Conservation (phyloP, 2,888 invertebrate species). For the Drosophila paucipuncta region DNA sequence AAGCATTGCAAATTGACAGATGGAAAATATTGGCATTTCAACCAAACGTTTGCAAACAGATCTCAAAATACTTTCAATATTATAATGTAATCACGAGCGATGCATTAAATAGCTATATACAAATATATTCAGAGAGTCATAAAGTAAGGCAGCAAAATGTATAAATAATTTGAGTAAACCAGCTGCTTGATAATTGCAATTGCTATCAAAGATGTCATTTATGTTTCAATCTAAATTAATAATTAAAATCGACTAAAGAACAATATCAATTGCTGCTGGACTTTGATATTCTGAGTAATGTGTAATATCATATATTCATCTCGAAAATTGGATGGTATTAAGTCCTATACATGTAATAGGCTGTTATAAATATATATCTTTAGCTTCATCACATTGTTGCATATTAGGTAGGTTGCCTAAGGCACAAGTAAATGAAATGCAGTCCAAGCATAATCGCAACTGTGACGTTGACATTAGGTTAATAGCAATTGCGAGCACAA, state of each 20-base stretch:
- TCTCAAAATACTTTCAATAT: conserved; percentile 27
- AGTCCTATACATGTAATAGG: not conserved
- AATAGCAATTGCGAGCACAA: conserved; percentile 51
- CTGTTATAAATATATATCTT: conserved; percentile 4
- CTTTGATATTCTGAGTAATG: not conserved
- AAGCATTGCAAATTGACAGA: conserved; percentile 49
- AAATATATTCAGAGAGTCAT: not conserved
- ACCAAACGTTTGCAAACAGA: conserved; percentile 8
- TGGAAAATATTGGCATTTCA: conserved; percentile 49
- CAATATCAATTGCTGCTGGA: not conserved
- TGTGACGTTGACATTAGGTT: conserved; percentile 64
- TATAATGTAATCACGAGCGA: conserved; percentile 18
- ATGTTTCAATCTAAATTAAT: not conserved
- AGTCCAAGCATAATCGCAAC: conserved; percentile 50
- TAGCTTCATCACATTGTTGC: conserved; percentile 21
- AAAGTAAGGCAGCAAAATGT: not conserved
- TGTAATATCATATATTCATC: not conserved
- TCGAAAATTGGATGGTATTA: conserved; percentile 12
- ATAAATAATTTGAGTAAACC: not conserved
- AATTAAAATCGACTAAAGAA: not conserved
- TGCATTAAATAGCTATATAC: not conserved
- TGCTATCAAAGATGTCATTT: not conserved
- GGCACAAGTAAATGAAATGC: conserved; percentile 34
- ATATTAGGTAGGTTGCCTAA: conserved; percentile 3
- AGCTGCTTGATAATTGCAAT: not conserved